Base-by-base conservation (phyloP, 2,888 invertebrate species). In the Leistus spinibarbis region DNA sequence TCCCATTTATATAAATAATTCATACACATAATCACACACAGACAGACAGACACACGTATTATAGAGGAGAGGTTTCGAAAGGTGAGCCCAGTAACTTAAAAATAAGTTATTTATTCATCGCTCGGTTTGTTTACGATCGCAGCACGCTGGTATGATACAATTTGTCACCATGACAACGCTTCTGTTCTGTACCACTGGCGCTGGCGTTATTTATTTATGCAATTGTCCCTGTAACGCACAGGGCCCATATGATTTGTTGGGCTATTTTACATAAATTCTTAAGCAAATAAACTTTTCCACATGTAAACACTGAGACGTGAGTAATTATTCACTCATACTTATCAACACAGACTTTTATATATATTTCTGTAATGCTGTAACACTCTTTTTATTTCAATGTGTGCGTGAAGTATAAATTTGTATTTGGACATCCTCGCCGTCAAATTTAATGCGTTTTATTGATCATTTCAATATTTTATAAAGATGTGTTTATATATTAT, bases 121-220 rank as follows among this genome's bases (percentile, higher is more conserved):
- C 66, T 17, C 40, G 10, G 71, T 71, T 71, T 72, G 76, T 68
- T 71, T 71, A 76, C 74, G 74, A 69, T 74, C 77, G 69, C 78
- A 76, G 78, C 71, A 66, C 77, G 76, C 64, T 62, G 54, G 69
- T 74, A 53, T 66, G 54, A 78, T 77, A 77, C 76, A 77, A 79
- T 79, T 78, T 79, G 79, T 79, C 79, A 78, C 79, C 63, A 65
- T 76, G 79, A 78, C 78, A 77, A 79, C 78, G 79, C 79, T 79
- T 79, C 79, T 78, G 79, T 79, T 76, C 75, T 54, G 54, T 20
- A 16, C 64, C 65, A 20, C 65, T 62, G 57, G 64, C 40, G 40
- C 40, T 40, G 40, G 40, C 40, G 20, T 64, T n/a, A 66, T 71
- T 76, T 69, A 73, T 73, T 73, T 73, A 73, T 73, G 62, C 73